These are phyloP conservation scores for Halichoeres trimaculatus DNA, from an alignment of 2,113 vertebrate species.

Conservation along the genomic window DNA sequence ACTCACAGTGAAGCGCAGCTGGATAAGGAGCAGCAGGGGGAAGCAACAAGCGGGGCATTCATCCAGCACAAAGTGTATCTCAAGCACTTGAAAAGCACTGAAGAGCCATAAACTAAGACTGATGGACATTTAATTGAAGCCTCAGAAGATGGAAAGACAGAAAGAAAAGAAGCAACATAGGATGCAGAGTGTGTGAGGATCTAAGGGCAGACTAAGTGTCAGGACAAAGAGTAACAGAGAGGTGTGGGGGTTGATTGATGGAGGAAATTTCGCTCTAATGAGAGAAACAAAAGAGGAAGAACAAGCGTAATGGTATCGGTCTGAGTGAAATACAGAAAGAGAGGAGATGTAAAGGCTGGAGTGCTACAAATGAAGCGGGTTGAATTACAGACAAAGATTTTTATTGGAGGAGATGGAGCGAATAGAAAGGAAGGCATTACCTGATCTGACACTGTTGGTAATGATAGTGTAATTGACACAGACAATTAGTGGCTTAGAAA, in stretches of 20 bases:
- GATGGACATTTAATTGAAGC: constrained; percentile 19
- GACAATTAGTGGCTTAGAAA: constrained; percentile 43
- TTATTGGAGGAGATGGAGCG: constrained; percentile 44
- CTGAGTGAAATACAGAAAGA: constrained; percentile 26
- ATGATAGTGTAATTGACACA: constrained; percentile 53
- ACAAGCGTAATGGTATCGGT: constrained; percentile 42
- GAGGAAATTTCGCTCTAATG: constrained; percentile 52
- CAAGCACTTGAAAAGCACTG: constrained; percentile 6
- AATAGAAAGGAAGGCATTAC: constrained; percentile 64
- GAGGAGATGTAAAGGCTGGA: constrained; percentile 12
- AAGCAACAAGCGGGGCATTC: constrained; percentile 1
- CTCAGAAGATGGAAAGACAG: constrained; percentile 8
- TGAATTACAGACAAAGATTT: constrained; percentile 36
- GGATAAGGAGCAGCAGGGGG: not conserved
- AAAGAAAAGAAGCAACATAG: not conserved
- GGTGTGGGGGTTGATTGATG: constrained; percentile 44
- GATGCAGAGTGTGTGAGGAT: constrained; percentile 18
- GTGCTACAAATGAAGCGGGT: constrained; percentile 37
- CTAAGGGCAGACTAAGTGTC: constrained; percentile 23
- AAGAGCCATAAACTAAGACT: constrained; percentile 37
- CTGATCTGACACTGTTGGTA: constrained; percentile 51
- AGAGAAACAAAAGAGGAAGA: constrained; percentile 47
- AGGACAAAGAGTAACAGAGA: constrained; percentile 17
- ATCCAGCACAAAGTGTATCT: constrained; percentile 34
- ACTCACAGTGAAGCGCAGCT: not conserved